Base-by-base conservation (phyloP, 2,888 invertebrate species). In the Scaptomyza flava region DNA sequence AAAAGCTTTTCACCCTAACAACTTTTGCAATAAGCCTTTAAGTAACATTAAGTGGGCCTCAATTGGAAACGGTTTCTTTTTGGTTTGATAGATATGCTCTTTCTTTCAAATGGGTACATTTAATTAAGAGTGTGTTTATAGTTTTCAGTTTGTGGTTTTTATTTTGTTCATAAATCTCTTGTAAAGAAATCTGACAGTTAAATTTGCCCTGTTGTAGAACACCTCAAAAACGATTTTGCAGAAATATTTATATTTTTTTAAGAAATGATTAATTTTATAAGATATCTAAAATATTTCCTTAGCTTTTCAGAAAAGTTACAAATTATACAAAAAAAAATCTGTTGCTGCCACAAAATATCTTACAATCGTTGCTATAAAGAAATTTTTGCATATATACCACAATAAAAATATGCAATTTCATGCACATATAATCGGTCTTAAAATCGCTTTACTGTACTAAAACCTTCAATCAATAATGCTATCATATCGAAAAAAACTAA, bases 381-480 rank as follows among this genome's bases (percentile, higher is more conserved):
- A 41, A 3, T 17, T 8, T 2, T 17, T 7, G 0, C 14, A 17
- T 38, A 17, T 8, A 17, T 17, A 17, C 8, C 1, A 38, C 14
- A 17, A 17, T 3, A 14, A 8, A 2, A 17, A 41, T 17, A 4
- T 41, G 17, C 9, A 17, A 17, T 17, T 6, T 17, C 41, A 17
- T 41, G 17, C 17, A 8, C 17, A 41, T 17, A 12, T 11, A 36
- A 36, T 36, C n/a, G 11, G 14, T 14, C 34, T 2, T 4, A 8
- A 23, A 20, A 31, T 4, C 51, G 54, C 8, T 3, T 31, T 17
- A 14, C 6, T 6, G 31, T 43, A 14, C 36, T 48, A 43, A 62
- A 33, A 20, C 42, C 27, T 20, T 5, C n/a, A 31, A 58, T 58
- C 41, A 45, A 57, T 66, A 45, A 41, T 23, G 30, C 1, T 41